Conservation (phyloP, 2,888 invertebrate genomes). For the Aethes cnicana region DNA sequence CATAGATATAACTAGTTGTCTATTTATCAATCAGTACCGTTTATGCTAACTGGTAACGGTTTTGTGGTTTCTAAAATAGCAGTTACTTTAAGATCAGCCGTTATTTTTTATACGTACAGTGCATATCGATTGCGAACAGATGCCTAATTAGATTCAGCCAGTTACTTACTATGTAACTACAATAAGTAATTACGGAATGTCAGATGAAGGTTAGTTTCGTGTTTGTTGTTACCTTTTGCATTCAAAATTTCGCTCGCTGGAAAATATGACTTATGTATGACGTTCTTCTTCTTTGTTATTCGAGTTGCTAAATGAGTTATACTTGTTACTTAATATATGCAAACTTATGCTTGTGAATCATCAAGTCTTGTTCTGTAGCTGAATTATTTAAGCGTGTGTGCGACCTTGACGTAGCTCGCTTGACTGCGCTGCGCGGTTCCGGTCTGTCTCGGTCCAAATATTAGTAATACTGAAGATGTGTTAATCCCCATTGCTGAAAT, state of each 20-base stretch:
- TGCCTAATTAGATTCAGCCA: no score
- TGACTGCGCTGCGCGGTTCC: constrained; percentile 64
- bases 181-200: neutral
- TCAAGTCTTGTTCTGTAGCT: constrained; percentile 14
- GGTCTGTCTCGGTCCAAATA: constrained; percentile 65
- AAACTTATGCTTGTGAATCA: constrained; percentile 24
- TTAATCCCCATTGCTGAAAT: constrained; percentile 48
- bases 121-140: no score
- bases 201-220: neutral
- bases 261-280: neutral
- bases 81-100: no score
- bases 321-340: constrained; percentile 14
- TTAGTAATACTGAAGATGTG: constrained; percentile 51
- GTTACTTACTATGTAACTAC: neutral
- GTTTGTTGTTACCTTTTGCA: constrained; percentile 10
- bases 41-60: neutral
- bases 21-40: neutral
- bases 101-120: no score
- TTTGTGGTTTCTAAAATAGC: no score
- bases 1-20: constrained; percentile 32
- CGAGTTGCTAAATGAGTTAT: constrained; percentile 5
- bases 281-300: constrained; percentile 13
- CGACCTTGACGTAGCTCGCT: constrained; percentile 67
- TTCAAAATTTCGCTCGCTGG: neutral
- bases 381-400: constrained; percentile 47